Evolutionary conservation across 2,113 vertebrate genomes (phyloP), one percentile per base, ranked within the genome.

Genomic region (Eulemur rufifrons): DNA sequence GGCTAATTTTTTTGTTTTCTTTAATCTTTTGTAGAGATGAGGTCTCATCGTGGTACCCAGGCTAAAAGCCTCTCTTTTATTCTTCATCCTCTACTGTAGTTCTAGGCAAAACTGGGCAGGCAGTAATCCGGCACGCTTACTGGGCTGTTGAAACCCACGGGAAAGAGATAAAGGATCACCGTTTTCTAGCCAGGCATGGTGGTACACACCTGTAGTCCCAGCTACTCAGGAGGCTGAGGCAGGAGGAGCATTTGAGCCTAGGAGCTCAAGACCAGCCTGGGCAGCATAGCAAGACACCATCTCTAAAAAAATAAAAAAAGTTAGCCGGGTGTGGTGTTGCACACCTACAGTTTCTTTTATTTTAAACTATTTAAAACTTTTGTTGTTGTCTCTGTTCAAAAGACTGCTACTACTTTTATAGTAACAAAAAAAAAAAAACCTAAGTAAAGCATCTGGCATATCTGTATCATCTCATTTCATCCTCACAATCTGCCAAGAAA

Each of bases 401-500:
- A 59, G 74, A 86, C 52, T 61, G 59, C 64, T 83, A 18, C 59
- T 29, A 63, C 17, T 94, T 89, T 82, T 45, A 73, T 0, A 89
- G 59, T 18, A 20, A 47, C 23, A 86, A 39, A 81, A 81, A 59
- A 92, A 52, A 52, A 52, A 59, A 92, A 54, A 42, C 18, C 47
- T 54, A 54, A 94, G 77, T 59, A 64, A 86, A 90, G 20, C 61
- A 47, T 92, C 71, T 88, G 86, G 52, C 37, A 7, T 74, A 21
- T 42, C 27, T 84, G 1, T 32, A 90, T 73, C 39, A 83, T 71
- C 39, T 83, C 86, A 82, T n/a, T 93, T 47, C 50, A 66, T 74
- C 25, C 71, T 80, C 56, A 45, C 21, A 42, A 50, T 45, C 56
- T 81, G 50, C 61, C 86, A 47, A 66, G 91, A 15, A 45, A 83